Percentiles rank a stretch among this genome's conserved stretches.
Evolutionary conservation across 2,113 vertebrate species (phyloP).

Genomic region (Nothocercus julius): DNA sequence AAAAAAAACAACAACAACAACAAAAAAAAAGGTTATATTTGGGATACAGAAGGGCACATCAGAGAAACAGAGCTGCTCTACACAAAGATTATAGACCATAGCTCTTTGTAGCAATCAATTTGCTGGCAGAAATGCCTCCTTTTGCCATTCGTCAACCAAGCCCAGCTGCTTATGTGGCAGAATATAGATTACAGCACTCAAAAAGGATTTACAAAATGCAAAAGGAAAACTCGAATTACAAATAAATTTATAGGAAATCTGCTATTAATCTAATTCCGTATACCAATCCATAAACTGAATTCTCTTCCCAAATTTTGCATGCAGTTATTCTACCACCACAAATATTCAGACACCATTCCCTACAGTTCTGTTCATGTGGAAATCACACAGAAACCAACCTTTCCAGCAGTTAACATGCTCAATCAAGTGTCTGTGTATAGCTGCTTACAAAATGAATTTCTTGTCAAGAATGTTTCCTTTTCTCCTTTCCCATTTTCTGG

Average conservation of each 20-base stretch:
- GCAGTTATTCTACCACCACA: neutral
- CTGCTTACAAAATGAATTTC: neutral
- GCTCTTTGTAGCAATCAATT: constrained; percentile 11
- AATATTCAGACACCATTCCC: neutral
- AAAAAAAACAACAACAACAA: neutral
- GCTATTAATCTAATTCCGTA: neutral
- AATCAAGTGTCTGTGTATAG: neutral
- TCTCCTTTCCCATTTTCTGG: neutral
- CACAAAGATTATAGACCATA: constrained; percentile 16
- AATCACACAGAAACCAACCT: neutral
- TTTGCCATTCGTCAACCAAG: constrained; percentile 60
- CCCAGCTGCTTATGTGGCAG: constrained; percentile 61
- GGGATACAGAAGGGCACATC: neutral
- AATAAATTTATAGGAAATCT: neutral
- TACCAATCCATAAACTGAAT: neutral
- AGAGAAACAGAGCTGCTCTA: neutral
- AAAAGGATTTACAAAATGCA: neutral
- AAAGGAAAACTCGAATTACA: neutral
- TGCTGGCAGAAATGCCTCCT: constrained; percentile 66
- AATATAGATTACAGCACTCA: constrained; percentile 7
- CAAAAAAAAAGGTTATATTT: neutral
- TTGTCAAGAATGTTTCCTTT: neutral
- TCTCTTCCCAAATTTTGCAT: neutral
- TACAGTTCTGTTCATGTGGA: neutral
- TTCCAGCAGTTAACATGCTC: neutral